Evolutionary conservation across 2,797 vertebrate genomes (phyloP), one percentile per base, ranked within the genome.

Genomic region (Eulemur mongoz): DNA sequence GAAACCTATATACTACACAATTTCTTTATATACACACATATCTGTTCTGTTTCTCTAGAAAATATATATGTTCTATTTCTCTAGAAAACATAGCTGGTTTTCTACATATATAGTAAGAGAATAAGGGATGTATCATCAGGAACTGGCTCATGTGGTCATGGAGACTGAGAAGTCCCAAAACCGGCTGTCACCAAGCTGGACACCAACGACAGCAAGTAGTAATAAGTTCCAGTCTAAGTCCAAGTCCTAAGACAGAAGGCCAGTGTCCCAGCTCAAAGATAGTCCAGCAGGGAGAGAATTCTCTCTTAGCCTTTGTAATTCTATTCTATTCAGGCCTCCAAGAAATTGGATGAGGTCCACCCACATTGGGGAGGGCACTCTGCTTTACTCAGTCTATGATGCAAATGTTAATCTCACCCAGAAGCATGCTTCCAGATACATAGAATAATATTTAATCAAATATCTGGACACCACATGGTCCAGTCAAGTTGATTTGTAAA

Each of bases 181-280:
- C 40, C 59, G 35, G 63, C 27, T 50, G 4, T 25, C 23, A 45
- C 8, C 20, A 38, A 70, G 25, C 7, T 75, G 1, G 27, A 93
- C 5, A 65, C 1, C 25, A n/a, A 89, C 43, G 18, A 52, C 2
- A 27, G 3, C 20, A 1, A 1, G 35, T 35, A 12, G 0, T 30
- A 0, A 27, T 43, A 78, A 76, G 6, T 70, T 76, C 30, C 25
- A 50, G 10, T 40, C 22, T 27, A 18, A 63, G 35, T 67, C 13
- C 4, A 5, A 84, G 17, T 35, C 30, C 15, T 25, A 81, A 91
- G 45, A 8, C 30, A 70, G 5, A 30, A 63, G 6, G 25, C 25
- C 40, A 50, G 23, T 88, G 4, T 57, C 22, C 14, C n/a, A 50
- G 20, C 14, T 57, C 10, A 54, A 30, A 76, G 52, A 80, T 7